These are phyloP conservation scores for Synergus umbraculus DNA, from an alignment of 2,888 invertebrate species.

Conservation along the genomic window DNA sequence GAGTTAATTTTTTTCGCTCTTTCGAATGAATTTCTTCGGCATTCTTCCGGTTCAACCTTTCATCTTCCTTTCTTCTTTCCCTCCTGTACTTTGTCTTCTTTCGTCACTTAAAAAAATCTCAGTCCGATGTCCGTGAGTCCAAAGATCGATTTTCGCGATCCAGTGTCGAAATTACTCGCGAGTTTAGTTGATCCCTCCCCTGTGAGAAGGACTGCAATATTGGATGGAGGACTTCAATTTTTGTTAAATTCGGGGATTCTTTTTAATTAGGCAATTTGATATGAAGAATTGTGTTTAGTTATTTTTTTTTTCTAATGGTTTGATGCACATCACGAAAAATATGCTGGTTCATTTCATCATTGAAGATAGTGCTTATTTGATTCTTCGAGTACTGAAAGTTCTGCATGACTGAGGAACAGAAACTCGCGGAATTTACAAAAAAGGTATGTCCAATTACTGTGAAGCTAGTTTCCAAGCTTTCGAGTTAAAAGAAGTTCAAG, in stretches of 20 bases:
- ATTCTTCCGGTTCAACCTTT: background rate
- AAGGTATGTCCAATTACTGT: conserved; percentile 32
- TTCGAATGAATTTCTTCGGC: background rate
- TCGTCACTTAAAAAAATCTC: conserved; percentile 34
- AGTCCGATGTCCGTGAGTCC: conserved; percentile 36
- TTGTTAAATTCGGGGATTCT: background rate
- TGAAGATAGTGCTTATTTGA: conserved; percentile 22
- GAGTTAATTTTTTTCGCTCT: background rate
- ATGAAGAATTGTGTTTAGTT: background rate
- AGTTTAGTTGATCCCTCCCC: conserved; percentile 21
- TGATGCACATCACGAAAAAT: background rate
- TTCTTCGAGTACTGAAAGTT: conserved; percentile 21
- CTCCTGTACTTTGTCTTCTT: conserved; percentile 34
- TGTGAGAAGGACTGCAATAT: conserved; percentile 6
- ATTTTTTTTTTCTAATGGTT: conserved; percentile 7
- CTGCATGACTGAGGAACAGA: conserved; percentile 16
- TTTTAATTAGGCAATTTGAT: background rate
- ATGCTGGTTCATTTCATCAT: conserved; percentile 2
- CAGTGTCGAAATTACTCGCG: conserved; percentile 39
- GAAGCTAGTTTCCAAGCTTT: background rate
- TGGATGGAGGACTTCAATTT: background rate
- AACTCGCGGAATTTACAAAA: conserved; percentile 31
- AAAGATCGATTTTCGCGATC: conserved; percentile 39
- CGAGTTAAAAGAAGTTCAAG: background rate
- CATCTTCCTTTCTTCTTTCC: conserved; percentile 21